Base-by-base conservation (phyloP, 1,140 invertebrate genomes). In the Himalopsyche phryganea region DNA sequence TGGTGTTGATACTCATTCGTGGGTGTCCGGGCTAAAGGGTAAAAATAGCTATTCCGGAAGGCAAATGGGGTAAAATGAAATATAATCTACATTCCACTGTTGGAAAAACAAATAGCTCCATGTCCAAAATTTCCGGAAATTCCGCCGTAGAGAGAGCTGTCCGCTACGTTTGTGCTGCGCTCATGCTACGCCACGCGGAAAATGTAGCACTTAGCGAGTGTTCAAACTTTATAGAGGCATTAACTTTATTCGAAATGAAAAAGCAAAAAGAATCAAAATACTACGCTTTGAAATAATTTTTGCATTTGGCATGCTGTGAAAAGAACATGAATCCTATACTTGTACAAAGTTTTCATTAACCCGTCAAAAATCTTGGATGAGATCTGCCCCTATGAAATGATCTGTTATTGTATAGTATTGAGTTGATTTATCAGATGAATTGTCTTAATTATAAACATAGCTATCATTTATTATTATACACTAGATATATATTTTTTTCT, bases 61-160 rank as follows among this genome's bases (percentile, higher is more conserved):
- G 38, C 49, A 59, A 59, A 59, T 59, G 57, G 57, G 50, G 28
- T 47, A 50, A 59, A 59, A 59, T 59, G 49, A 59, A 59, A 59
- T 59, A 53, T 53, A 53, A 59, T 59, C 50, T 44, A 47, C 57
- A 33, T 53, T 59, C 50, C 45, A 38, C 32, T 13, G 23, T 15
- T 10, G 23, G 19, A 42, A 50, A 58, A 44, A 58, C 44, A 50
- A 50, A 58, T 58, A 40, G 11, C 38, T 40, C 38, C 38, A 11
- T 15, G n/a, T 13, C 11, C 5, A 40, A 40, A 40, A 40, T 13
- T 5, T 13, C 38, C n/a, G 11, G 15, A 40, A 40, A 40, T 11
- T 40, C 38, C n/a, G 11, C 4, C n/a, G 38, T 5, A n/a, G 4
- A 15, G 15, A 40, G 11, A 13, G n/a, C 38, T 4, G 4, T n/a